A percentile compares a stretch with the other conserved stretches of the same genome.
Conservation (phyloP, 2,888 invertebrate genomes). For the Hirtodrosophila alboralis region DNA sequence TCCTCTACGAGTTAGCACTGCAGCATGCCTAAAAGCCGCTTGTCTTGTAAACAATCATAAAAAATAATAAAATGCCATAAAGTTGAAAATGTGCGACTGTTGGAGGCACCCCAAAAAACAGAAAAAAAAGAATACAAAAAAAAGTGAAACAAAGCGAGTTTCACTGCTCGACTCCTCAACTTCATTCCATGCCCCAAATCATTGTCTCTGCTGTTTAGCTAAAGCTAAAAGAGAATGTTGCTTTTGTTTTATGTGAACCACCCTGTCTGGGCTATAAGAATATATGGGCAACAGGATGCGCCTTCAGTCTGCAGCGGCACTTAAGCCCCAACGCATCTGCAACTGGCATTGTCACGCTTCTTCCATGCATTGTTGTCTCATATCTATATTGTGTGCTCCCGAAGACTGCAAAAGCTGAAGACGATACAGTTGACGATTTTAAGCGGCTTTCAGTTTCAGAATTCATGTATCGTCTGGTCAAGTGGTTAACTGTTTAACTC, state of each 20-base stretch:
- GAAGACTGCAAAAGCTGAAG: conserved; percentile 14
- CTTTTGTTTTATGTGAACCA: conserved; percentile 30
- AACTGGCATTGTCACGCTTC: conserved; percentile 41
- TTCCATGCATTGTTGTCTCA: conserved; percentile 40
- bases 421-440: conserved; percentile 33
- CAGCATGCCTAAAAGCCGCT: conserved; percentile 75
- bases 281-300: no score
- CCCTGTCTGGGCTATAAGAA: no score
- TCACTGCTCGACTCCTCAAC: conserved; percentile 25
- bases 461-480: conserved; percentile 27
- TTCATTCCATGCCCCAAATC: conserved; percentile 36
- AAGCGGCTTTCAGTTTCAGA: conserved; percentile 39
- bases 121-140: not conserved
- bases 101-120: not conserved
- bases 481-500: conserved; percentile 9
- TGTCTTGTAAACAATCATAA: conserved; percentile 80
- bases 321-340: conserved; percentile 42
- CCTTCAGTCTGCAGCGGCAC: conserved; percentile 31
- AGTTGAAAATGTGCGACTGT: conserved; percentile 52
- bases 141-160: conserved; percentile 34
- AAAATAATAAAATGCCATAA: conserved; percentile 80
- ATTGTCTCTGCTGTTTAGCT: conserved; percentile 38
- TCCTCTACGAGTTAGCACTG: conserved; percentile 44
- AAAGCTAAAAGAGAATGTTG: conserved; percentile 39
- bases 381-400: conserved; percentile 41